Evolutionary conservation across 2,888 invertebrate genomes (phyloP).

Genomic region (Melanchra persicariae): DNA sequence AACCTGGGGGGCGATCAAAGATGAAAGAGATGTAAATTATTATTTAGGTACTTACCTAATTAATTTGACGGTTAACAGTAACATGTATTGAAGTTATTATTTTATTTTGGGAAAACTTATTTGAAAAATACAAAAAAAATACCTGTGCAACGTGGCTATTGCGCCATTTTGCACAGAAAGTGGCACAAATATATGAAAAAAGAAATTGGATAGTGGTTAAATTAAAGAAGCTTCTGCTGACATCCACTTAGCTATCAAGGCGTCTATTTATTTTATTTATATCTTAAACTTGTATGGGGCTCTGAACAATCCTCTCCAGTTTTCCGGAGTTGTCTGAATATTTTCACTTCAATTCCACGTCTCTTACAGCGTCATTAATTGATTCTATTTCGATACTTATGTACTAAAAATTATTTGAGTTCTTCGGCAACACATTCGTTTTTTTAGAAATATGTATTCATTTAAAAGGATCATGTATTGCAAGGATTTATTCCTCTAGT

Average conservation of each 20-base stretch:
- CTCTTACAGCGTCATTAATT: constrained; percentile 31
- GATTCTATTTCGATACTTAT: constrained; percentile 45
- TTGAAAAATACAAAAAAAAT: too few species aligned
- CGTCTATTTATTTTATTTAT: constrained; percentile 34
- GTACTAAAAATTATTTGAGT: constrained; percentile 12
- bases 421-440: constrained; percentile 1
- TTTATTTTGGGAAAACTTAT: too few species aligned
- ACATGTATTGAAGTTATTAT: too few species aligned
- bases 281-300: constrained; percentile 19
- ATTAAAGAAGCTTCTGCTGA: too few species aligned
- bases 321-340: constrained; percentile 41
- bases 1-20: too few species aligned
- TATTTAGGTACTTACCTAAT: not conserved
- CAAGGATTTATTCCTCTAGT: too few species aligned
- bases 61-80: not conserved
- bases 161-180: too few species aligned
- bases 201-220: too few species aligned
- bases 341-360: constrained; percentile 27
- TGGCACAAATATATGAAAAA: too few species aligned
- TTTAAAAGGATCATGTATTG: constrained; percentile 9
- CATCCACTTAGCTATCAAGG: constrained; percentile 8
- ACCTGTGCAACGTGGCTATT: too few species aligned
- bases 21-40: too few species aligned
- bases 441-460: constrained; percentile 1
- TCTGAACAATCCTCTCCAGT: constrained; percentile 25